Evolutionary conservation across 2,797 vertebrate genomes (phyloP).

Genomic region (Artibeus jamaicensis): DNA sequence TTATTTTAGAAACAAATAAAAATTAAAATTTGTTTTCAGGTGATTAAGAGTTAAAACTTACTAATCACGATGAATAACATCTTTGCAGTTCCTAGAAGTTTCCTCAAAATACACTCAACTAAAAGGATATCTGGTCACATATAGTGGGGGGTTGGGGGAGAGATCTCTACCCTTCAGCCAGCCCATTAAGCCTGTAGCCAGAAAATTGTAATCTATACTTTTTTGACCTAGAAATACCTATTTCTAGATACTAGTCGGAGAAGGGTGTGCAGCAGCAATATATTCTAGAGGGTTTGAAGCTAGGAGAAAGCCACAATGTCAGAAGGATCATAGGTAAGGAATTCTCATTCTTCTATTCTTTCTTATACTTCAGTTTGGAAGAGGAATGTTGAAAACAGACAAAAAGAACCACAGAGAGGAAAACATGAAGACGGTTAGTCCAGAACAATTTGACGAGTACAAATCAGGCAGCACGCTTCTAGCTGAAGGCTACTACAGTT

Average conservation of each 20-base stretch:
- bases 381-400: not conserved
- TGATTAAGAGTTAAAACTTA: slow-evolving; percentile 17
- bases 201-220: not conserved
- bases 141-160: not conserved
- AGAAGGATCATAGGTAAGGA: not conserved
- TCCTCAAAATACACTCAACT: slow-evolving; percentile 47
- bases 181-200: not conserved
- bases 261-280: not conserved
- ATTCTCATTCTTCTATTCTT: not conserved
- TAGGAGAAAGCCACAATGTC: not conserved
- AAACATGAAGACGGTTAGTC: not conserved
- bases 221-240: not conserved
- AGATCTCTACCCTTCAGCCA: not conserved
- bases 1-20: slow-evolving; percentile 31
- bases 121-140: slow-evolving; percentile 3
- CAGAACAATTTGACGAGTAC: not conserved
- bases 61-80: not conserved
- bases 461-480: not conserved
- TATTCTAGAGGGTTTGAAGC: not conserved
- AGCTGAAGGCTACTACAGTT: not conserved
- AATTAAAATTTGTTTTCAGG: not conserved
- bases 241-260: not conserved
- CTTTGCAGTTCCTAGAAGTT: not conserved
- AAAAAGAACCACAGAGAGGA: not conserved
- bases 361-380: not conserved